These are phyloP conservation scores for Pleuronectes platessa DNA, from an alignment of 2,113 vertebrate species.

Conservation along the genomic window DNA sequence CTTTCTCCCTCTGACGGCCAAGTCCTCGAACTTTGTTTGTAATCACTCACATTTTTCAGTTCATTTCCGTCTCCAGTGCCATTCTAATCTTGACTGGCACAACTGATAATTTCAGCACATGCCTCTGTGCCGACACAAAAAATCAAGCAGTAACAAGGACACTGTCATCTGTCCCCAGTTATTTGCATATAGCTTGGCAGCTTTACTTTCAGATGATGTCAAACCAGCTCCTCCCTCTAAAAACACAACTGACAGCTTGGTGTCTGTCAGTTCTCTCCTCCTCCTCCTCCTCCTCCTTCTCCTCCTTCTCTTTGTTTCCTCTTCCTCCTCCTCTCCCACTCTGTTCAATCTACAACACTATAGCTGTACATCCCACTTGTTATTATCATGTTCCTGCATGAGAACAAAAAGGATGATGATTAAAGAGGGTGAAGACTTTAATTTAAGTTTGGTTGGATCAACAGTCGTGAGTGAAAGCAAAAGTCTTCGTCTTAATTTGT, in stretches of 20 bases:
- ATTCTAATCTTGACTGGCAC: constrained; percentile 57
- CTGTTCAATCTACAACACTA: background rate
- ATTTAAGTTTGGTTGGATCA: background rate
- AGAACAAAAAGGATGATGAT: background rate
- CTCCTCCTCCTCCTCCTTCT: background rate
- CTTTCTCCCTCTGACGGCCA: constrained; percentile 2
- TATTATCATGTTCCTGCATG: background rate
- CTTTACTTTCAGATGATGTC: constrained; percentile 54
- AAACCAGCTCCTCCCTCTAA: constrained; percentile 47
- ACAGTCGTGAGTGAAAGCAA: background rate
- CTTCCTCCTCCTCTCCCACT: background rate
- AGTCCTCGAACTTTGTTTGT: constrained; percentile 37
- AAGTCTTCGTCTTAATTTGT: background rate
- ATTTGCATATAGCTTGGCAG: constrained; percentile 65
- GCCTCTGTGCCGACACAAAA: constrained; percentile 44
- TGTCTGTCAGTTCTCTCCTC: constrained; percentile 50
- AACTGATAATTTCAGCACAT: constrained; percentile 55
- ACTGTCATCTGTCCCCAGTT: constrained; percentile 58
- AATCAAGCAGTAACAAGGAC: constrained; percentile 34
- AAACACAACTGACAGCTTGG: constrained; percentile 63
- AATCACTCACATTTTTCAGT: constrained; percentile 51
- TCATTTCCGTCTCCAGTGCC: constrained; percentile 38
- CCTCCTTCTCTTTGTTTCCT: constrained; percentile 1
- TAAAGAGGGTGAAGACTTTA: background rate
- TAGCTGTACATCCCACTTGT: background rate